These are phyloP conservation scores for Apamea anceps DNA, from an alignment of 2,888 invertebrate genomes.

Conservation along the genomic window DNA sequence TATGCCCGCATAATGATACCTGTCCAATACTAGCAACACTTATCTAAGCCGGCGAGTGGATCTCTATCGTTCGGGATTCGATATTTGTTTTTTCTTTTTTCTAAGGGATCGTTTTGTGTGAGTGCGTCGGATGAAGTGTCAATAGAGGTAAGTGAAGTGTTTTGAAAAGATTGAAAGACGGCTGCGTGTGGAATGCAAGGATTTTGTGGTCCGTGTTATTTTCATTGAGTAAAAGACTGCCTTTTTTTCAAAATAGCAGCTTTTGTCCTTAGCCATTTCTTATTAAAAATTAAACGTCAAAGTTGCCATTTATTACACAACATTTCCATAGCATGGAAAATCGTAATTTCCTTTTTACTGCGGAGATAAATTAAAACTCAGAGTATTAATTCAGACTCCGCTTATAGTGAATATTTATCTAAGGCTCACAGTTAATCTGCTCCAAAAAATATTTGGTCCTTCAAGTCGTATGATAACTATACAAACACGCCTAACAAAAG, in stretches of 20 bases:
- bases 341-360: background rate
- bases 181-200: constrained; percentile 48
- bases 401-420: constrained; percentile 27
- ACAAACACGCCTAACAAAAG: constrained; percentile 47
- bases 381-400: constrained; percentile 5
- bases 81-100: constrained; percentile 65
- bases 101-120: constrained; percentile 62
- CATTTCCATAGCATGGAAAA: background rate
- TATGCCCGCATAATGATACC: constrained; percentile 89
- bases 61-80: constrained; percentile 71
- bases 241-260: background rate
- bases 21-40: constrained; percentile 87
- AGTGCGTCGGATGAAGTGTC: constrained; percentile 65
- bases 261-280: background rate
- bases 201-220: constrained; percentile 9
- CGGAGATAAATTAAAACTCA: background rate
- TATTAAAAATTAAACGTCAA: background rate
- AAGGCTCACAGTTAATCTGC: constrained; percentile 5
- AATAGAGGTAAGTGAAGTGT: constrained; percentile 63
- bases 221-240: background rate
- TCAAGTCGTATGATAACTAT: constrained; percentile 30
- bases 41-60: constrained; percentile 78
- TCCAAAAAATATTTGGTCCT: constrained; percentile 39
- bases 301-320: background rate
- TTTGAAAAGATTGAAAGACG: constrained; percentile 54